Evolutionary conservation across 2,113 vertebrate species (phyloP), one percentile per base, ranked within the genome.

Genomic region (Laticauda laticaudata): DNA sequence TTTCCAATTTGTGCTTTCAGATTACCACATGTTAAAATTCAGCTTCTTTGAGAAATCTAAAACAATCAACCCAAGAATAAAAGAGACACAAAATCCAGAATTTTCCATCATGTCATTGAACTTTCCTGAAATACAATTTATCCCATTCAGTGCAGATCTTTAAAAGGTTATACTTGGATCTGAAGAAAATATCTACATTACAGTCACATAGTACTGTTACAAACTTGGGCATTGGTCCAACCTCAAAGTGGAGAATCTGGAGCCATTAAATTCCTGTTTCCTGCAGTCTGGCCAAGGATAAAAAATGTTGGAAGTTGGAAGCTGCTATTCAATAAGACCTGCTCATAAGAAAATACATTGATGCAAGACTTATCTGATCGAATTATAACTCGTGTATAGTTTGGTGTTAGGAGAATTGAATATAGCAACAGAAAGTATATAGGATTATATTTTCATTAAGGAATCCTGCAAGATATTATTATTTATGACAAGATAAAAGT

Each of bases 381-480:
- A 48, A 86, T 55, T 56, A n/a, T 26, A 87, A 5, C n/a, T 89
- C 24, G 56, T 29, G 0, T 24, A 21, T 21, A 34, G 2, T 48
- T 92, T 61, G 55, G 61, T 9, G 29, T 7, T 56, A 64, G 91
- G 56, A 61, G n/a, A 75, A 75, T 23, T 43, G 14, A 29, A 21
- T 43, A 59, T 88, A 69, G 56, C 56, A 88, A 55, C 26, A 92
- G 92, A 91, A 10, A 56, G 20, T 56, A 26, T 59, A 4, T 56
- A 23, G 54, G 29, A 26, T 75, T 95, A 87, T 45, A 88, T 85
- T 85, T 94, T 94, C 39, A 24, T 69, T 94, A 87, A 90, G 20
- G 54, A 92, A 53, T 34, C 54, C 90, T 48, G 89, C 90, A 93
- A 93, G 3, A 64, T 86, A 69, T 69, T 64, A 61, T 61, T 64